These are phyloP conservation scores for Micromesistius poutassou DNA, from an alignment of 2,797 vertebrate genomes.

Conservation along the genomic window DNA sequence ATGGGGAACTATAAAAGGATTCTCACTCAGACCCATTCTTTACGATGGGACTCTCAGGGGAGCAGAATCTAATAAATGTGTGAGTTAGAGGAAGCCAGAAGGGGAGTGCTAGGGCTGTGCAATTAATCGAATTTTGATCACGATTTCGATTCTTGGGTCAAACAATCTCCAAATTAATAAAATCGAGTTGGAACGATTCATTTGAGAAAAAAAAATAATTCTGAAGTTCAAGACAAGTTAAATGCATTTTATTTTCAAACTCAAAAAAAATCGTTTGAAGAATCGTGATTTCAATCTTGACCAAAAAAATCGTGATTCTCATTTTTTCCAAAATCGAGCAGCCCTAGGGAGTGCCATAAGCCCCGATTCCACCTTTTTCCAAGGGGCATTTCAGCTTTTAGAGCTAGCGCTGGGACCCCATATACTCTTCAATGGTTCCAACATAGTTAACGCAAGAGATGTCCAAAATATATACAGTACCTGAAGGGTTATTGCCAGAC, in stretches of 20 bases:
- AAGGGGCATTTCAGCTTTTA: not conserved
- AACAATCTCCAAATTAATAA: too few relatives aligned
- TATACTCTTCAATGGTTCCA: not conserved
- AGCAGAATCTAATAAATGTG: constrained; percentile 16
- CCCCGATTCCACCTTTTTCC: not conserved
- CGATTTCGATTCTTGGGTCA: too few relatives aligned
- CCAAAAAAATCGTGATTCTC: too few relatives aligned
- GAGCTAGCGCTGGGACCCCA: not conserved
- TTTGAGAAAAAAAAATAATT: too few relatives aligned
- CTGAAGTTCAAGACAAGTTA: too few relatives aligned
- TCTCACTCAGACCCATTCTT: constrained; percentile 29
- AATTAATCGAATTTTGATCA: too few relatives aligned
- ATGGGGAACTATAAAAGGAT: not conserved
- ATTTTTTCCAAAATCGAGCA: too few relatives aligned
- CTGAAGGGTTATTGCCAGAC: constrained; percentile 25
- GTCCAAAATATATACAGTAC: constrained; percentile 9
- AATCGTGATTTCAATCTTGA: too few relatives aligned
- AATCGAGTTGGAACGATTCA: too few relatives aligned
- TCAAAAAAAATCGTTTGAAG: too few relatives aligned
- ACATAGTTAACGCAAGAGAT: not conserved
- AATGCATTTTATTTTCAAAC: too few relatives aligned
- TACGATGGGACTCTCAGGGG: constrained; percentile 21
- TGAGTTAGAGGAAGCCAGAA: constrained; percentile 6
- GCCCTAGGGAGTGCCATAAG: not conserved
- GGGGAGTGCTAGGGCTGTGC: too few relatives aligned